Conservation (phyloP, 2,113 vertebrate species). For the Pandion haliaetus region DNA sequence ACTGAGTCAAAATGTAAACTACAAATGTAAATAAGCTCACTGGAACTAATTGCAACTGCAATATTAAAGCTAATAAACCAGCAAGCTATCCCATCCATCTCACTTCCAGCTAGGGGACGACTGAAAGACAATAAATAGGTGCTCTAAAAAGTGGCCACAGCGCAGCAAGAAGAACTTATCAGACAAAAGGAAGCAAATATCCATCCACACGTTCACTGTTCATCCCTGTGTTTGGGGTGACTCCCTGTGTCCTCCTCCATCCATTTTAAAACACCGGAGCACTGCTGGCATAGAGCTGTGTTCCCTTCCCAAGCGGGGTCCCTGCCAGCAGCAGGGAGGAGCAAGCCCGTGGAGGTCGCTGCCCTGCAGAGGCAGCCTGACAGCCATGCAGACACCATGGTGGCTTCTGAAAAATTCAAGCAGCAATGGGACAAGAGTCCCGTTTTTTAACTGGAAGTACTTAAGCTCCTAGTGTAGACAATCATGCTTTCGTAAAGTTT, state of each 20-base stretch:
- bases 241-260: too few relatives aligned
- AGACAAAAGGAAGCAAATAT: neutral
- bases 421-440: neutral
- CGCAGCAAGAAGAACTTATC: neutral
- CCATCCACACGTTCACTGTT: rapidly evolving
- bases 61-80: neutral
- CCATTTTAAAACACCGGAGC: neutral
- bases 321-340: neutral
- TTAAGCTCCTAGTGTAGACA: neutral
- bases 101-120: neutral
- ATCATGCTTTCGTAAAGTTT: neutral
- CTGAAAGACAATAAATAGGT: neutral
- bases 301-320: too few relatives aligned
- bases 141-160: neutral
- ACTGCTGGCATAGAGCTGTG: neutral
- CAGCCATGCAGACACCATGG: too few relatives aligned
- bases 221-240: too few relatives aligned
- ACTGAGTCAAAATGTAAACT: neutral
- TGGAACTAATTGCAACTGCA: neutral
- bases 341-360: neutral
- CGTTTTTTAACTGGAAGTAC: neutral
- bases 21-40: neutral
- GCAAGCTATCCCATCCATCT: neutral
- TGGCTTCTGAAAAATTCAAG: neutral
- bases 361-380: neutral